Evolutionary conservation across 2,888 invertebrate species (phyloP).

Genomic region (Volucella bombylans): DNA sequence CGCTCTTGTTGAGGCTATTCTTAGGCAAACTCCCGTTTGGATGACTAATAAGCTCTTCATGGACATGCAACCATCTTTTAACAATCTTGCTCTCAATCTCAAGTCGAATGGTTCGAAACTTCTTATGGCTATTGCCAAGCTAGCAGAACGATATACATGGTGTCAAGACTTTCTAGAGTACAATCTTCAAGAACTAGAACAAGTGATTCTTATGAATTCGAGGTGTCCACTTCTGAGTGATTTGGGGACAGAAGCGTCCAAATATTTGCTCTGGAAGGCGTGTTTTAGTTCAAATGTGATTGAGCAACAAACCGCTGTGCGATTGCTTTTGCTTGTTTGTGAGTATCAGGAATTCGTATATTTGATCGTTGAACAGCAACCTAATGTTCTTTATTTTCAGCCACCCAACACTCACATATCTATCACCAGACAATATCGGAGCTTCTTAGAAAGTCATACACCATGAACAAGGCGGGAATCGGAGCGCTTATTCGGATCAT

Average conservation of each 20-base stretch:
- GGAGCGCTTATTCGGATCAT: conserved; percentile 81
- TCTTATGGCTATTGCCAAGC: conserved; percentile 78
- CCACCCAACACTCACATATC: conserved; percentile 81
- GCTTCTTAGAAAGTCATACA: conserved; percentile 79
- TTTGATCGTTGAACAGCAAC: not conserved
- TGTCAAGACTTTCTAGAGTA: conserved; percentile 84
- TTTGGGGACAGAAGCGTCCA: conserved; percentile 84
- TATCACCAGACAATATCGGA: conserved; percentile 82
- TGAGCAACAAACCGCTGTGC: conserved; percentile 85
- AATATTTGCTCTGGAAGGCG: conserved; percentile 83
- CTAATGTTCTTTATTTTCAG: conserved; percentile 73
- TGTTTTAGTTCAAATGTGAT: conserved; percentile 83
- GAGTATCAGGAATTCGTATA: conserved; percentile 73
- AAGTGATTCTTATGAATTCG: conserved; percentile 83
- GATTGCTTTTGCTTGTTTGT: conserved; percentile 85
- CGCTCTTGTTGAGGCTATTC: conserved; percentile 78
- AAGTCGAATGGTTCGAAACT: conserved; percentile 80
- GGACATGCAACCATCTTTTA: conserved; percentile 81
- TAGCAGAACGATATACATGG: conserved; percentile 80
- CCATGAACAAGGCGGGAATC: conserved; percentile 77
- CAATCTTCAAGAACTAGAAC: conserved; percentile 86
- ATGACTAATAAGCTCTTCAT: conserved; percentile 80
- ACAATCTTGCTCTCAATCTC: conserved; percentile 80
- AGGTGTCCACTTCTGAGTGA: conserved; percentile 84
- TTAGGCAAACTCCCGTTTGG: conserved; percentile 80